Conservation (phyloP, 2,888 invertebrate species). For the Bursaphelenchus okinawaensis region DNA sequence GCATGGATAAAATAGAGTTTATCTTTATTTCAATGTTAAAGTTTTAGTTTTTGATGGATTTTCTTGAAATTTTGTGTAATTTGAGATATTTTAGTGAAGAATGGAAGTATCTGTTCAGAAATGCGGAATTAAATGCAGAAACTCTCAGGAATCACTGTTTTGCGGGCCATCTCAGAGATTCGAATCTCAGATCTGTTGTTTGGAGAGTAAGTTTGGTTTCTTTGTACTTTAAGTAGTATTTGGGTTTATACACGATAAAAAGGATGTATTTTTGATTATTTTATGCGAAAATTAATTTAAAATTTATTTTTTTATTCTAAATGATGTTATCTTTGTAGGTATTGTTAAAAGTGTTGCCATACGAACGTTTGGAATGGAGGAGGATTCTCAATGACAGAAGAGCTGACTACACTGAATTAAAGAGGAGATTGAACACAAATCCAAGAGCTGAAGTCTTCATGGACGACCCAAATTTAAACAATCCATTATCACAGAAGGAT, state of each 20-base stretch:
- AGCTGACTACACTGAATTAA: constrained; percentile 13
- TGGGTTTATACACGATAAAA: background rate
- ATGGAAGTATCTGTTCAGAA: constrained; percentile 17
- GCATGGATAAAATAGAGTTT: too few relatives aligned
- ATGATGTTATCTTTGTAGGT: constrained; percentile 14
- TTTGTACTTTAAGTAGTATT: background rate
- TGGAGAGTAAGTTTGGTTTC: constrained; percentile 13
- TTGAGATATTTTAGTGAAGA: constrained; percentile 18
- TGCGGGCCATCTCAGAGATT: constrained; percentile 19
- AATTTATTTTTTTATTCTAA: background rate
- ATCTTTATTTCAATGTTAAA: too few relatives aligned
- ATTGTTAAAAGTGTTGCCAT: constrained; percentile 22
- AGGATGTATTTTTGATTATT: background rate
- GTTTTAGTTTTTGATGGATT: background rate
- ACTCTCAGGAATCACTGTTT: constrained; percentile 11
- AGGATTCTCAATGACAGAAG: constrained; percentile 10
- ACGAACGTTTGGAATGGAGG: constrained; percentile 14
- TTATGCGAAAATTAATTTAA: background rate
- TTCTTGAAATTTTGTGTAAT: too few relatives aligned
- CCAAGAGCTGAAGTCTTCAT: constrained; percentile 11
- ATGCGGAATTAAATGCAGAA: background rate
- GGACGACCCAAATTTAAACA: constrained; percentile 19
- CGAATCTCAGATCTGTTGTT: constrained; percentile 17
- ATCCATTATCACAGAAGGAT: constrained; percentile 18
- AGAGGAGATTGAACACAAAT: constrained; percentile 15